phyloP scores from a whole-genome alignment of 2,113 vertebrate species.

The Baryphthengus martii region DNA sequence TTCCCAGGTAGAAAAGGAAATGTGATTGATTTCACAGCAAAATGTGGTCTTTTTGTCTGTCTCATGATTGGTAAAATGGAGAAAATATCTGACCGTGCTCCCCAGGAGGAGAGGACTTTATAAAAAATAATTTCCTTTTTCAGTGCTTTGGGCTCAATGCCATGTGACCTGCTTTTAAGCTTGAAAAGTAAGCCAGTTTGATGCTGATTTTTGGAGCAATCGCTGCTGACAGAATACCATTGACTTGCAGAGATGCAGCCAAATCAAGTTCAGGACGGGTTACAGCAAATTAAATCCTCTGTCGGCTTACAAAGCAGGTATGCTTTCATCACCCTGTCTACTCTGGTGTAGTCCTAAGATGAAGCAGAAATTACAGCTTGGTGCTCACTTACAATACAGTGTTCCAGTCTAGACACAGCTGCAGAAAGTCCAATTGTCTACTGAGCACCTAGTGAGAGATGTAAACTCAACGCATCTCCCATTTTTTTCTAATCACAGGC shows the following conservation, averaged over 20 bases:
- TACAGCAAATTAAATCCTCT: background rate
- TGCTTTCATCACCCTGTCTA: background rate
- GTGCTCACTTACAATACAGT: background rate
- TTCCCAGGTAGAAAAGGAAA: background rate
- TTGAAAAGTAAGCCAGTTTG: background rate
- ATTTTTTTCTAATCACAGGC: background rate
- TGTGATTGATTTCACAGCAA: background rate
- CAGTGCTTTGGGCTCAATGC: background rate
- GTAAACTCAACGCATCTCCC: background rate
- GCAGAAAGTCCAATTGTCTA: background rate
- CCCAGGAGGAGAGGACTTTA: background rate
- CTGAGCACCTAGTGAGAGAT: background rate
- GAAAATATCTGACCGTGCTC: background rate
- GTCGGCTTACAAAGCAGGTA: background rate
- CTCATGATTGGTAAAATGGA: background rate
- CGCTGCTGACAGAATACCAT: background rate
- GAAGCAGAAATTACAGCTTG: background rate
- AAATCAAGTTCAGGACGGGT: background rate
- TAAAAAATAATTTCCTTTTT: background rate
- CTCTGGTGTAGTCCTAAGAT: background rate
- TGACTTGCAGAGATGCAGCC: background rate
- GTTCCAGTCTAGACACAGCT: background rate
- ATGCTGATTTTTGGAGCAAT: background rate
- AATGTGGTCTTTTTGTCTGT: background rate
- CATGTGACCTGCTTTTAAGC: background rate